Conservation (phyloP, 2,113 vertebrate species). For the Cyprinodon brontotheroides region DNA sequence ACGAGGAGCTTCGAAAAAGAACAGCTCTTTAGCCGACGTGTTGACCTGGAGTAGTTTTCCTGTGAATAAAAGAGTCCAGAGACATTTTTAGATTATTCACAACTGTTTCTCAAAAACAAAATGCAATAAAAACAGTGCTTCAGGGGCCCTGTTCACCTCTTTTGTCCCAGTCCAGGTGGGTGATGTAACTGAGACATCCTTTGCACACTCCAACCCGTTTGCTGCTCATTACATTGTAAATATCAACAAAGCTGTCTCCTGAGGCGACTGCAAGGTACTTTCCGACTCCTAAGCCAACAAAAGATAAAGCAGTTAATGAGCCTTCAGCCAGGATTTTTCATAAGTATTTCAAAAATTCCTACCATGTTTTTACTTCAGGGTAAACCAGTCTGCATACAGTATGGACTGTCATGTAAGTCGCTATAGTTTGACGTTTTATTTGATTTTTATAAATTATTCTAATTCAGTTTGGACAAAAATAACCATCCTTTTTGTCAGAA, state of each 20-base stretch:
- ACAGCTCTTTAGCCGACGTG: constrained; percentile 95
- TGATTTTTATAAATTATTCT: too few species aligned
- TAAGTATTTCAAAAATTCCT: background rate
- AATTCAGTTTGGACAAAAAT: too few species aligned
- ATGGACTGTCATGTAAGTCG: too few species aligned
- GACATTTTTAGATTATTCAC: background rate
- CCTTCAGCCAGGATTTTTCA: background rate
- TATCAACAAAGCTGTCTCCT: constrained; percentile 94
- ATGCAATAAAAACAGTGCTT: background rate
- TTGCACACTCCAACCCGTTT: constrained; percentile 97
- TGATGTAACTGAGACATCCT: constrained; percentile 92
- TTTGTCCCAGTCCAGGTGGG: constrained; percentile 95
- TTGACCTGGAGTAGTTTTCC: constrained; percentile 97
- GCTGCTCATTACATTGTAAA: constrained; percentile 97
- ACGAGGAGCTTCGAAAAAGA: constrained; percentile 97
- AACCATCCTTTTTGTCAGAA: background rate
- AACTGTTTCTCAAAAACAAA: background rate
- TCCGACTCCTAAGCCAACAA: constrained; percentile 83
- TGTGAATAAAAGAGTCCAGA: constrained; percentile 62
- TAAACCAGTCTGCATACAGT: background rate
- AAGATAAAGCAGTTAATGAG: background rate
- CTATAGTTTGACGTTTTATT: too few species aligned
- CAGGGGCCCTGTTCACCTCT: constrained; percentile 81
- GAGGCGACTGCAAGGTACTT: constrained; percentile 97
- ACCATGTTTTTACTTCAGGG: background rate